Base-by-base conservation (phyloP, 2,797 vertebrate species). In the Arremon brunneinucha region DNA sequence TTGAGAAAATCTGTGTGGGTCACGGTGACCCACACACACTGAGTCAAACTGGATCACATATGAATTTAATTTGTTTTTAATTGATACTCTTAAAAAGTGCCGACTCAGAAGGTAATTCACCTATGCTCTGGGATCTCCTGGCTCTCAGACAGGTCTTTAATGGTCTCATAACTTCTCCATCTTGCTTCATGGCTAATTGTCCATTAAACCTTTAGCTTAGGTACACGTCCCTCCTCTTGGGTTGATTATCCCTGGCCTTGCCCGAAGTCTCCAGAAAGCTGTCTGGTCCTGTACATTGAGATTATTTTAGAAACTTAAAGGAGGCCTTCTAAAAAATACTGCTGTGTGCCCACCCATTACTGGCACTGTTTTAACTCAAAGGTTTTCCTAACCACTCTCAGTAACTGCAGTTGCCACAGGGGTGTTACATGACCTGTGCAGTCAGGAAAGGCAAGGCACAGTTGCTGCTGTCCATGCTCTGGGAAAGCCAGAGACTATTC, bases 21-120 rank as follows among this genome's bases (percentile, higher is more conserved):
- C 53, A 68, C 14, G 12, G 19, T 75, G 32, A 70, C 35, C 69
- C 50, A 75, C 6, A 26, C 22, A 81, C 50, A 68, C 15, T 23
- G 39, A 78, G 69, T 59, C 55, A 89, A 72, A 84, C 23, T 65
- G n/a, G 62, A 75, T 76, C 50, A 26, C 20, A 60, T 44, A 53
- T 24, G 4, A 76, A 77, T 85, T 95, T 83, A 81, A 94, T 93
- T 30, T 77, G 46, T 6, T 92, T 93, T 94, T 80, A 87, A 95
- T 44, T 83, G 72, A 65, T 69, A 81, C 23, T 81, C 27, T 89
- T 65, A 32, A 87, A 93, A 87, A 68, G 23, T 71, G 62, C 32
- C 22, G 21, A 49, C 4, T 83, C 59, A 59, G 24, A 78, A 86
- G 28, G 23, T 55, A n/a, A 26, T 64, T 68, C 20, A n/a, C 39